These are phyloP conservation scores for Plodia interpunctella DNA, from an alignment of 1,140 invertebrate genomes.

Conservation along the genomic window DNA sequence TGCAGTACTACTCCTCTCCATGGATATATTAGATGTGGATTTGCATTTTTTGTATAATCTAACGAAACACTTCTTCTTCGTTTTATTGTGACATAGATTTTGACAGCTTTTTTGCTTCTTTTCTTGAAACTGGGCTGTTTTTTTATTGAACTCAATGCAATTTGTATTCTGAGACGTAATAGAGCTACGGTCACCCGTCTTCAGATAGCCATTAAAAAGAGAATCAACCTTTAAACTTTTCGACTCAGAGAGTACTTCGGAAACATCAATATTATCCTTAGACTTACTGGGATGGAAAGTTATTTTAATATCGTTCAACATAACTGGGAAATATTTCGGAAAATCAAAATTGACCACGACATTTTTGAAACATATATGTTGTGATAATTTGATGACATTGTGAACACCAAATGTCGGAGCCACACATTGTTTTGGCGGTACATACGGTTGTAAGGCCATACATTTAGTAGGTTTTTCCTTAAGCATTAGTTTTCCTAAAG, in stretches of 20 bases:
- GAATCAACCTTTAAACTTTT: background rate
- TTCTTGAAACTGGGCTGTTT: background rate
- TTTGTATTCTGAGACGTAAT: background rate
- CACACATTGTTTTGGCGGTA: background rate
- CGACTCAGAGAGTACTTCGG: too few relatives aligned
- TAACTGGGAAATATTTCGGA: constrained; percentile 1
- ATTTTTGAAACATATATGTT: background rate
- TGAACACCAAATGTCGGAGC: background rate
- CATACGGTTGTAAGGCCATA: constrained; percentile 5
- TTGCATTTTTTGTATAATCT: constrained; percentile 58
- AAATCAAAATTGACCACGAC: background rate
- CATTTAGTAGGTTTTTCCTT: background rate
- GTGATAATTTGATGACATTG: background rate
- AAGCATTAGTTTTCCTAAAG: background rate
- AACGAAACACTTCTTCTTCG: constrained; percentile 34
- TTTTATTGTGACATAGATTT: constrained; percentile 21
- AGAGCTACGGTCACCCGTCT: background rate
- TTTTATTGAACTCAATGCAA: background rate
- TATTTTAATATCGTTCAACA: background rate
- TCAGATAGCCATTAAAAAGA: background rate
- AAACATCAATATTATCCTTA: background rate
- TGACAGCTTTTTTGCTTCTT: constrained; percentile 5
- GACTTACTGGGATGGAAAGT: background rate
- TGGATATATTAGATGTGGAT: constrained; percentile 41
- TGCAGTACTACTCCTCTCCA: constrained; percentile 28